phyloP scores from a whole-genome alignment of 1,140 invertebrate genomes.

The Periplaneta americana region DNA sequence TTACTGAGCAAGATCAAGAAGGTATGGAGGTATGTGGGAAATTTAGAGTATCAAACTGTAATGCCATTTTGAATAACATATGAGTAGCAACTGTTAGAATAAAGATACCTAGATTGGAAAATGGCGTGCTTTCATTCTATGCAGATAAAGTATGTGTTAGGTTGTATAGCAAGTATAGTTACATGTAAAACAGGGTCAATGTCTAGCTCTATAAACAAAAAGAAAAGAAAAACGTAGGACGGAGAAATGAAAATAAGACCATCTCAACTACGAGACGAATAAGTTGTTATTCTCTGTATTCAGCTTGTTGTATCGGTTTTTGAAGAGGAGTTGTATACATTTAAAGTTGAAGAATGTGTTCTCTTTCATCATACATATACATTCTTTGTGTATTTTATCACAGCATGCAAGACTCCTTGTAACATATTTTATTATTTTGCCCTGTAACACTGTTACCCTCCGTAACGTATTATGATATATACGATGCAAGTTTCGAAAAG shows the following conservation, averaged over 20 bases:
- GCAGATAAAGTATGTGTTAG: not conserved
- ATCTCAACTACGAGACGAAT: not conserved
- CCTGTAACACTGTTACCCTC: not conserved
- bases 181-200: not conserved
- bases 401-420: not conserved
- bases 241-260: not conserved
- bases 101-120: not conserved
- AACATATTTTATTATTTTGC: not conserved
- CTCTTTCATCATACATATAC: not conserved
- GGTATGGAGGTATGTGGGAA: too few relatives aligned
- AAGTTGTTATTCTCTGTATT: not conserved
- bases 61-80: not conserved
- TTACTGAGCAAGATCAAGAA: too few relatives aligned
- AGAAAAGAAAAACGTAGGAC: too few relatives aligned
- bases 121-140: not conserved
- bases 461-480: not conserved
- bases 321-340: not conserved
- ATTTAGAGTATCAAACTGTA: too few relatives aligned
- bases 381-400: not conserved
- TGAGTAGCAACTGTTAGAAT: not conserved
- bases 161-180: not conserved
- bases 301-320: not conserved
- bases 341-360: not conserved
- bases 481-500: not conserved
- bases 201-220: not conserved